Conservation (phyloP, 2,797 vertebrate genomes). For the Oreochromis grahami region DNA sequence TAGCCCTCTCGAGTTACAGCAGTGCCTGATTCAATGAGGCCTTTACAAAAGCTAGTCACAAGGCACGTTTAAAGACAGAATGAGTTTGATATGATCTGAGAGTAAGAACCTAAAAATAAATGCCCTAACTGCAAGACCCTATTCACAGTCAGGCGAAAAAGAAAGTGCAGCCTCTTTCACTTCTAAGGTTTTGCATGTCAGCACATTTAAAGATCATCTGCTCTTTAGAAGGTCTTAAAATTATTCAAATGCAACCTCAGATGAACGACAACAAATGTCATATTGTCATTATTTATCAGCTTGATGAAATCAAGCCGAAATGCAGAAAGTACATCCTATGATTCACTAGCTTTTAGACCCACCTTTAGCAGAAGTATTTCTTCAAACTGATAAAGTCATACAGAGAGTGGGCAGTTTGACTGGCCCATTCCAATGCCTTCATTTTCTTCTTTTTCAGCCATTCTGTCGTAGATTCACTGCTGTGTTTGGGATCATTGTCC, state of each 20-base stretch:
- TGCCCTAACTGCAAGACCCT: background rate
- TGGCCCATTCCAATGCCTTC: background rate
- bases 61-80: background rate
- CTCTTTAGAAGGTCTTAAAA: background rate
- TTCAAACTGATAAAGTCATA: background rate
- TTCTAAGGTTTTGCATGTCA: background rate
- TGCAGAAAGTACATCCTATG: background rate
- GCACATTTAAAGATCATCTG: background rate
- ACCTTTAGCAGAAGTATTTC: background rate
- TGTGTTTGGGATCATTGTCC: background rate
- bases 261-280: background rate
- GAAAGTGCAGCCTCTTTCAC: background rate
- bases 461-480: background rate
- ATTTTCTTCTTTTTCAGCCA: background rate
- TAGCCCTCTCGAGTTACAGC: background rate
- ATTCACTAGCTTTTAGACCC: background rate
- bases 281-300: background rate
- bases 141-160: background rate
- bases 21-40: background rate
- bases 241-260: background rate
- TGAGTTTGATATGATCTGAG: background rate
- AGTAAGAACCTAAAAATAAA: background rate
- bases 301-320: background rate
- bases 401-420: background rate
- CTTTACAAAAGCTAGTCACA: background rate